phyloP scores from a whole-genome alignment of 2,888 invertebrate species.

The Slavum lentiscoides region DNA sequence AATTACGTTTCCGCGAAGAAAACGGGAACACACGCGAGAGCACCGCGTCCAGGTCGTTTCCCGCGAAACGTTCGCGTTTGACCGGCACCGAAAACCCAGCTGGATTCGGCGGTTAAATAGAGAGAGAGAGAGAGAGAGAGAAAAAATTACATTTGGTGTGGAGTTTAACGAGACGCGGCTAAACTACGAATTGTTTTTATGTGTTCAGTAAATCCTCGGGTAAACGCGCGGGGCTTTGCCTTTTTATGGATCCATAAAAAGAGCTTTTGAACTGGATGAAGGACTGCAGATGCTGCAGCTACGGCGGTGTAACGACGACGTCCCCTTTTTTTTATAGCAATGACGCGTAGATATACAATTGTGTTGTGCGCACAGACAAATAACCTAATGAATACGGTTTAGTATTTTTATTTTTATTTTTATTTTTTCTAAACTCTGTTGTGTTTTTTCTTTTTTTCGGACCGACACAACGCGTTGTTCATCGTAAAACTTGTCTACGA shows the following conservation, averaged over 20 bases:
- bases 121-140: too few species aligned
- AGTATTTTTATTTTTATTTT: too few species aligned
- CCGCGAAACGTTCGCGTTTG: neutral
- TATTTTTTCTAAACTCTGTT: neutral
- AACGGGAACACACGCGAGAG: too few species aligned
- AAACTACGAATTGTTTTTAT: constrained; percentile 26
- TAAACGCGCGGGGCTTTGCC: neutral
- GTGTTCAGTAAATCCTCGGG: neutral
- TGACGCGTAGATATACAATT: neutral
- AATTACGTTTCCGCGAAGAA: too few species aligned
- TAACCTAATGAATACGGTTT: neutral
- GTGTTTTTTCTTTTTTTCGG: neutral
- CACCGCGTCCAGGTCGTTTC: neutral
- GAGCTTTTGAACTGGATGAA: constrained; percentile 13
- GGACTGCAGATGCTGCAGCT: too few species aligned
- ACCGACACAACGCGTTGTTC: neutral
- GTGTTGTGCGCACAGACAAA: neutral
- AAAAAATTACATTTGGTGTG: neutral
- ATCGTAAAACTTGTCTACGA: neutral
- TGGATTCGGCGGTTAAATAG: neutral
- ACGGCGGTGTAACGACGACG: neutral
- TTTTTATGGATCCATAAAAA: constrained; percentile 7
- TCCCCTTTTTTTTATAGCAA: neutral
- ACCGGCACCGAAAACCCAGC: too few species aligned
- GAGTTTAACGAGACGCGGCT: constrained; percentile 6